phyloP scores from a whole-genome alignment of 2,797 vertebrate species.

The Micrastur ruficollis region DNA sequence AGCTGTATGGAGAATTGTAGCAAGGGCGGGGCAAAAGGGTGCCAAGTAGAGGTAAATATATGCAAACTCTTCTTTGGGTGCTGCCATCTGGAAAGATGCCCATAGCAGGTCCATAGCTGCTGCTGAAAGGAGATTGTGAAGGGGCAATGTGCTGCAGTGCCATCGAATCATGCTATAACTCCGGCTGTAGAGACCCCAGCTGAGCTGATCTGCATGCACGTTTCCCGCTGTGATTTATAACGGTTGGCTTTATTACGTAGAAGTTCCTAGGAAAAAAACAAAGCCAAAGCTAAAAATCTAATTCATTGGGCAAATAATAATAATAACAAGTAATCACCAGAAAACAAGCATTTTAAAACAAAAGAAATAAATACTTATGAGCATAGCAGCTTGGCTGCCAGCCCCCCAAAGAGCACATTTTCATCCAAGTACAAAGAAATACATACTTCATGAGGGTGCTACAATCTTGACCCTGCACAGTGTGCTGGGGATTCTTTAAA shows the following conservation, averaged over 20 bases:
- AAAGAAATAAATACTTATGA: neutral
- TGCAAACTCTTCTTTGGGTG: neutral
- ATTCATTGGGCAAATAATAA: neutral
- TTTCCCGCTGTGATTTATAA: neutral
- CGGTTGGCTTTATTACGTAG: neutral
- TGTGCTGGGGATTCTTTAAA: neutral
- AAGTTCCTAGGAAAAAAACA: neutral
- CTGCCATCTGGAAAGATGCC: neutral
- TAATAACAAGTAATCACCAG: neutral
- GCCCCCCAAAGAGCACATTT: neutral
- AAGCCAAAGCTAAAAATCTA: neutral
- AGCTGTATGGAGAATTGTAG: neutral
- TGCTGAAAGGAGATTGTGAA: neutral
- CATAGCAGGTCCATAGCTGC: neutral
- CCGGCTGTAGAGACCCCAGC: neutral
- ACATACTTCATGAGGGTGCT: neutral
- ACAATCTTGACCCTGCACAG: neutral
- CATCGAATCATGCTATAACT: rapidly evolving
- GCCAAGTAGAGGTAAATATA: neutral
- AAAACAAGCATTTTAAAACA: neutral
- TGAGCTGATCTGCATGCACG: neutral
- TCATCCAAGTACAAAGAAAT: neutral
- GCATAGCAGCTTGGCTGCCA: neutral
- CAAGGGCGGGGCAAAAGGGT: neutral
- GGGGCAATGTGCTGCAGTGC: neutral